Evolutionary conservation across 2,797 vertebrate species (phyloP).

Genomic region (Leucoraja ocellata): DNA sequence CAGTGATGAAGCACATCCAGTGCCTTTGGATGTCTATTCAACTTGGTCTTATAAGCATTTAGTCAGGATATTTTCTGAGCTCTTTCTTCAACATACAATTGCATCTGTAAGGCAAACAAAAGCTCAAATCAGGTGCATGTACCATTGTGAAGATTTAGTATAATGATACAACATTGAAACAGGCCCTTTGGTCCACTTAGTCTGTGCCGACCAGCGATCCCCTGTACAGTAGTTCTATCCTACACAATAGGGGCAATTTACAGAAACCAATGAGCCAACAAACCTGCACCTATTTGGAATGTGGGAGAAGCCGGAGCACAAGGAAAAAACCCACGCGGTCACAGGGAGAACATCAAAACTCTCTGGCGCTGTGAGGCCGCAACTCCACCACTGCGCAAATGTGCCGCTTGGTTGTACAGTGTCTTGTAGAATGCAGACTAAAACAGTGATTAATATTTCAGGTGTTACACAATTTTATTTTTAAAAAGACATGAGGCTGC

Average conservation of each 20-base stretch:
- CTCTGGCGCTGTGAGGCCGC: too few relatives aligned
- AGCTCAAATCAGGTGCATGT: neutral
- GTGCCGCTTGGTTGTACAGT: neutral
- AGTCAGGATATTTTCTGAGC: constrained; percentile 75
- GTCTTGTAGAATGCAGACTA: neutral
- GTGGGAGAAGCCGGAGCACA: too few relatives aligned
- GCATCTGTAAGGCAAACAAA: constrained; percentile 67
- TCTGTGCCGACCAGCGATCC: too few relatives aligned
- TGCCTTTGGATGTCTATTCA: neutral
- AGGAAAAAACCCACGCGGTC: too few relatives aligned
- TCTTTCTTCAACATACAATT: constrained; percentile 89
- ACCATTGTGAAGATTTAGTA: neutral
- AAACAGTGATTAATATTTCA: neutral
- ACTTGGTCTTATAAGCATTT: neutral
- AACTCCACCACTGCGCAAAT: too few relatives aligned
- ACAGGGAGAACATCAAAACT: too few relatives aligned
- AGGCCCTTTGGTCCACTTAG: too few relatives aligned
- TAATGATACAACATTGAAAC: too few relatives aligned
- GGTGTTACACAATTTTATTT: neutral
- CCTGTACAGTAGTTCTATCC: too few relatives aligned
- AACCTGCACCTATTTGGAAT: too few relatives aligned
- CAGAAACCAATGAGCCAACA: too few relatives aligned
- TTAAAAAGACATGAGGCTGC: neutral
- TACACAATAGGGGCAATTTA: too few relatives aligned
- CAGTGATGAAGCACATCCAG: neutral